Evolutionary conservation across 2,797 vertebrate species (phyloP).

Genomic region (Oceanodroma leucorhoa): DNA sequence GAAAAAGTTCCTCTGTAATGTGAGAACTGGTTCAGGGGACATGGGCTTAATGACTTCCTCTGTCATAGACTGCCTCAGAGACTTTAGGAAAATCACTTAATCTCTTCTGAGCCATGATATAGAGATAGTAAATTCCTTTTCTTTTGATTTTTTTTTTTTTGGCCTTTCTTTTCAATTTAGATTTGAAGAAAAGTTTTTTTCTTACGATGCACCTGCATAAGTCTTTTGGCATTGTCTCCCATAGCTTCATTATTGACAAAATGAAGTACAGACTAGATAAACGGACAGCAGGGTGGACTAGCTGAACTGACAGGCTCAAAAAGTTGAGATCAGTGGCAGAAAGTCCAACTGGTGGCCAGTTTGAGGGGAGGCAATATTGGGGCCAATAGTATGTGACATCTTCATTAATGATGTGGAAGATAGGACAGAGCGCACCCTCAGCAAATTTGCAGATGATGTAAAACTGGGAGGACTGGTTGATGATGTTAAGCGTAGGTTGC

Average conservation of each 20-base stretch:
- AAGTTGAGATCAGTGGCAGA: not conserved
- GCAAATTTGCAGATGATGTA: not conserved
- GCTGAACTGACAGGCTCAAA: not conserved
- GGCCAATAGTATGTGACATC: not conserved
- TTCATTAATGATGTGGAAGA: not conserved
- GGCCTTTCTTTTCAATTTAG: not conserved
- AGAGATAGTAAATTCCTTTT: not conserved
- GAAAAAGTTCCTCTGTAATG: constrained; percentile 16
- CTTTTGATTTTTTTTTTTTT: not conserved
- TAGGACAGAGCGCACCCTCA: not conserved
- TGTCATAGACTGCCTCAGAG: constrained; percentile 18
- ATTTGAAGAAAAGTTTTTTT: not conserved
- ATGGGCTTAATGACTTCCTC: constrained; percentile 23
- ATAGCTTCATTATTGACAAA: not conserved
- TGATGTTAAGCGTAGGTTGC: not conserved
- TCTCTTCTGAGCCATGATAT: not conserved
- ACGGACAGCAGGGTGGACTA: not conserved
- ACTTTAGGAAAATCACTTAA: constrained; percentile 22
- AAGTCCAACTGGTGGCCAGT: not conserved
- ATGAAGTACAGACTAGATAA: not conserved
- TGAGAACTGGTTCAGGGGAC: constrained; percentile 1
- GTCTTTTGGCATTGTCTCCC: not conserved
- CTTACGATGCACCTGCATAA: not conserved
- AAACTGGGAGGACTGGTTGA: not conserved
- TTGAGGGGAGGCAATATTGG: not conserved